Evolutionary conservation across 2,797 vertebrate species (phyloP), one percentile per base, ranked within the genome.

Genomic region (Sternarchorhynchus goeldii): DNA sequence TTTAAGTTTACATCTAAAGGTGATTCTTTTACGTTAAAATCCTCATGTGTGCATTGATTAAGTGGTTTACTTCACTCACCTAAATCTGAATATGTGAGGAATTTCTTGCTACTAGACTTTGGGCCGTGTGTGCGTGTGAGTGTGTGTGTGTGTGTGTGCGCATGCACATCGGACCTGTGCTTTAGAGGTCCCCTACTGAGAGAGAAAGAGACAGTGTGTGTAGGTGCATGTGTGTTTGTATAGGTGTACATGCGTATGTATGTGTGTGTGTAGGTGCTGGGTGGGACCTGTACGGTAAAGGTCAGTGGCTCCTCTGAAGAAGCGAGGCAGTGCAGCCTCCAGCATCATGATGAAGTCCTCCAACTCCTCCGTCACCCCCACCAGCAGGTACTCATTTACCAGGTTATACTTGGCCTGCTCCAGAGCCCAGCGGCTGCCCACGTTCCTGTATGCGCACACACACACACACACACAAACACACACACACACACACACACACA

Each of bases 351-450:
- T 95, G 63, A 99, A 99, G 88, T 99, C 98, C 91, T 99, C 98
- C 83, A 99, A 94, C 89, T 99, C 98, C 85, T 99, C 98, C 0
- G 98, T 99, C 71, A 99, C 95, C 76, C 98, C 98, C 74, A 99
- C 98, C 87, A 99, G 92, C 92, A 99, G 92, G 93, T 99, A 99
- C 87, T 97, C 96, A 77, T 99, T 99, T 88, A 99, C 93, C 89
- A 99, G 93, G 93, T 99, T 99, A 90, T 96, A 97, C 84, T 97
- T 99, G 78, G 97, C 97, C 94, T 99, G 96, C 87, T 99, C 98
- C 93, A 99, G 94, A 79, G 97, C 97, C 98, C 98, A 99, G 90
- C 94, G 94, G 92, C 98, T 99, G 85, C 98, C 98, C 89, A 97
- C 97, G 70, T 98, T 99, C 98, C 98, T 99, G 91, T 89, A 94